Conservation (phyloP, 35 echinoderm and acorn worm genomes). For the Diadema setosum region DNA sequence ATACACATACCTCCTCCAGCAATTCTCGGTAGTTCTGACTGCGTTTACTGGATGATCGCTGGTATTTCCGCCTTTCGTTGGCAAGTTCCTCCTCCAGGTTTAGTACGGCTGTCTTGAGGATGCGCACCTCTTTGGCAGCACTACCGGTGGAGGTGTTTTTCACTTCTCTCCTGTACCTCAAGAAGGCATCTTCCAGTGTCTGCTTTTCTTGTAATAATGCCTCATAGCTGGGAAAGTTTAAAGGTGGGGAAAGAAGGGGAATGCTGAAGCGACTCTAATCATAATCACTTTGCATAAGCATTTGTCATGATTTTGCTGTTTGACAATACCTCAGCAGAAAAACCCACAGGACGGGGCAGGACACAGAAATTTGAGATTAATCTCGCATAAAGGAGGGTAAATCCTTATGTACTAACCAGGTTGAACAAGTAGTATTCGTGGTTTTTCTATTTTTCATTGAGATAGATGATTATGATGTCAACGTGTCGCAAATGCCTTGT, state of each 20-base stretch:
- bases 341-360: too few relatives aligned
- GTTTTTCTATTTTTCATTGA: too few relatives aligned
- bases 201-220: conserved; percentile 75
- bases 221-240: conserved; percentile 73
- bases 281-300: too few relatives aligned
- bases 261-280: background rate
- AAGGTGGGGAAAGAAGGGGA: background rate
- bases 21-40: conserved; percentile 85
- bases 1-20: conserved; percentile 88
- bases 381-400: too few relatives aligned
- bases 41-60: conserved; percentile 67
- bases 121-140: conserved; percentile 87
- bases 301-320: too few relatives aligned
- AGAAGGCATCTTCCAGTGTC: conserved; percentile 73
- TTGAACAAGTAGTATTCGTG: too few relatives aligned
- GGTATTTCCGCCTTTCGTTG: conserved; percentile 79
- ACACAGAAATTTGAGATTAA: too few relatives aligned
- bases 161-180: conserved; percentile 79
- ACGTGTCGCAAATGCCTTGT: too few relatives aligned
- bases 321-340: too few relatives aligned
- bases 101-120: conserved; percentile 77
- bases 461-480: too few relatives aligned
- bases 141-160: conserved; percentile 85
- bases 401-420: too few relatives aligned
- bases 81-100: conserved; percentile 97